These are phyloP conservation scores for Tokudaia tokunoshimensis DNA, from an alignment of 2,797 vertebrate species.

Conservation along the genomic window DNA sequence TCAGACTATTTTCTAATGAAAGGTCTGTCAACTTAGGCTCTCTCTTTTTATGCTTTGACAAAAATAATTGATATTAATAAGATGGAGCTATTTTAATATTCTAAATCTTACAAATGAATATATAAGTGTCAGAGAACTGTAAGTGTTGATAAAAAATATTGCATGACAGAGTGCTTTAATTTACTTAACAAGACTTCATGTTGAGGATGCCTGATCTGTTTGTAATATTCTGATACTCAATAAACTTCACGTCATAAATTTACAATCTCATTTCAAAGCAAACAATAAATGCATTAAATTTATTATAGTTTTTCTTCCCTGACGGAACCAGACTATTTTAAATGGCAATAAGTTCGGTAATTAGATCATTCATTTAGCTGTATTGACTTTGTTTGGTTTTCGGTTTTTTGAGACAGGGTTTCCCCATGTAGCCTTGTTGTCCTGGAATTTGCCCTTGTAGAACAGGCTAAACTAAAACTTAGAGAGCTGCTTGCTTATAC, in stretches of 20 bases:
- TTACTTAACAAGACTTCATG: background rate
- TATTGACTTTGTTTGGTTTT: background rate
- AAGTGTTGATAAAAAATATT: background rate
- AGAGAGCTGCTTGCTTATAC: background rate
- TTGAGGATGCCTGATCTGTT: background rate
- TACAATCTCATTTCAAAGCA: background rate
- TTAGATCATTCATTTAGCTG: background rate
- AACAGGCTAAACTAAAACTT: background rate
- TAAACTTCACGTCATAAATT: constrained; percentile 37
- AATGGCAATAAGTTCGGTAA: background rate
- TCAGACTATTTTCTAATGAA: background rate
- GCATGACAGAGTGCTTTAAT: background rate
- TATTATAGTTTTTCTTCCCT: background rate
- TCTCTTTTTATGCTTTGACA: background rate
- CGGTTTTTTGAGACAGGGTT: background rate
- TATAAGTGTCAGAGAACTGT: background rate
- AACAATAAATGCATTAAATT: background rate
- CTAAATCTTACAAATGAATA: background rate
- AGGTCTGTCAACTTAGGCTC: background rate
- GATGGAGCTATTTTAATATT: background rate
- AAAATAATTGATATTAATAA: background rate
- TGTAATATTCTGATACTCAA: constrained; percentile 14
- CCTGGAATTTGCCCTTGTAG: background rate
- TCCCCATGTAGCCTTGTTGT: background rate
- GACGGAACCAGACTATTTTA: background rate